Evolutionary conservation across 2,888 invertebrate species (phyloP), one percentile per base, ranked within the genome.

Genomic region (Saturnia pavonia): DNA sequence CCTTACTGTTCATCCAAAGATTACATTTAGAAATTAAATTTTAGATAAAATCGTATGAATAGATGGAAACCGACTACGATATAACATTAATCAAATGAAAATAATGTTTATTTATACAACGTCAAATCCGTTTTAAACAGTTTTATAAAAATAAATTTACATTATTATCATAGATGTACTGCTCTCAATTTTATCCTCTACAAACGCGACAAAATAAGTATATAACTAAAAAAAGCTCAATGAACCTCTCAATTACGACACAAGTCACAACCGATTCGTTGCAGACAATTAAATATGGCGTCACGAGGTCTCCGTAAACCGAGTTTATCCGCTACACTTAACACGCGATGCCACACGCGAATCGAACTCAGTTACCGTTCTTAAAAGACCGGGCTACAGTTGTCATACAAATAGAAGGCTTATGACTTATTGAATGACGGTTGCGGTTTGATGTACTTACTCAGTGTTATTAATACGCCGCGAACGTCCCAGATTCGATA

Each of bases 211-310:
- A 7, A n/a, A 1, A n/a, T n/a, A 6, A 51, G 8, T 48, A 57
- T 57, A 57, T 42, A 51, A 57, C 14, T 43, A n/a, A 51, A 34
- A 34, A 27, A 65, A 34, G 22, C n/a, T 45, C 34, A 69, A 70
- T 57, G 48, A 69, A 71, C 77, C 70, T 74, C 73, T 76, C 73
- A 69, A 76, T 82, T 82, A 82, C 87, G 86, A 88, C 81, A 86
- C 84, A 87, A 87, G n/a, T n/a, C n/a, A n/a, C n/a, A n/a, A n/a
- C 82, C 82, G 80, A 87, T 87, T 84, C 78, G 84, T 79, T 76
- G 73, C 76, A 80, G 75, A 74, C 80, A 83, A 85, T 86, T 83
- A 81, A 77, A 74, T 74, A 79, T 80, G 80, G 81, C 82, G 82
- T 85, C 80, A 85, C 81, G 80, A 78, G 77, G 78, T 77, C 76